Base-by-base conservation (phyloP, 2,797 vertebrate genomes). In the Atherinosoma microstoma region DNA sequence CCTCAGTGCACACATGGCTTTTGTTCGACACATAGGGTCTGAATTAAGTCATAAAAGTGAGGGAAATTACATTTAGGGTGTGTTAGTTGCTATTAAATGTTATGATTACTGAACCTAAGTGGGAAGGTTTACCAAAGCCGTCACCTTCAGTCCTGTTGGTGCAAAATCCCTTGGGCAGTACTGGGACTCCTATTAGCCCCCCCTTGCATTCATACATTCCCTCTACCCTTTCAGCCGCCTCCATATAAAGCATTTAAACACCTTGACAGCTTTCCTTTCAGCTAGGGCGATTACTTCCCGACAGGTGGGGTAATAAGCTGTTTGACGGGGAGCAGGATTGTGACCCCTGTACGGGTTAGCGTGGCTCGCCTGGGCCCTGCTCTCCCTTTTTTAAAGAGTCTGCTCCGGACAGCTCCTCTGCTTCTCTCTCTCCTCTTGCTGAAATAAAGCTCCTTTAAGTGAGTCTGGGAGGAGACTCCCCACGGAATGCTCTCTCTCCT, bases 401-500 rank as follows among this genome's bases (percentile, higher is more conserved):
- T 67, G 87, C 83, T 84, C 82, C 76, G 84, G 88, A 88, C 86
- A 87, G 86, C 87, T 90, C 94, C 94, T 93, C 90, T 94, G 95
- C 95, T 93, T 93, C 92, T 94, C 95, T 95, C 94, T 95, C 95
- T 95, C 94, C 95, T 96, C 94, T 93, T 93, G 95, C 96, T 95
- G 95, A 97, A 97, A 96, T 96, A 97, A 97, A 97, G 96, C 96
- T 96, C 96, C 96, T 98, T 96, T 97, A 96, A 97, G 96, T 97
- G 96, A 97, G 96, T 96, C 96, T 97, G 95, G 93, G 94, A 91
- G 87, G 91, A 93, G 89, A 88, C 85, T 91, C 92, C 91, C 92
- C 58, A 87, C 58, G 92, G 92, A 87, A 91, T 45, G 49, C 78
- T 82, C 91, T 75, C 70, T 49, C n/a, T 22, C 72, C 77, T 66